Evolutionary conservation across 2,797 vertebrate species (phyloP).

Genomic region (Melopsittacus undulatus): DNA sequence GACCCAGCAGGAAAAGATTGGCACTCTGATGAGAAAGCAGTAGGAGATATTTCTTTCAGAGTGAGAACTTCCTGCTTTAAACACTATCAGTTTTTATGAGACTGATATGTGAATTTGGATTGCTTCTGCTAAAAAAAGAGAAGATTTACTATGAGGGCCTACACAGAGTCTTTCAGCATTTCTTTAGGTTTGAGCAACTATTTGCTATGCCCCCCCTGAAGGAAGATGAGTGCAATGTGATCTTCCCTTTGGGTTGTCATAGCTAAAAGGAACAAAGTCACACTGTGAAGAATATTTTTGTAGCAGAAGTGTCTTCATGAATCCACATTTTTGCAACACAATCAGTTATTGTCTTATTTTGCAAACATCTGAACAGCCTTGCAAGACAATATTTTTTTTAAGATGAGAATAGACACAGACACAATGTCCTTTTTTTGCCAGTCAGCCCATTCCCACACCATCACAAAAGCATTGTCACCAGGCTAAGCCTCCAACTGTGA

Average conservation of each 20-base stretch:
- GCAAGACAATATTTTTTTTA: not conserved
- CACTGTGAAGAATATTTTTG: not conserved
- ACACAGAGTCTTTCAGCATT: not conserved
- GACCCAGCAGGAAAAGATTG: not conserved
- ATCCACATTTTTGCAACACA: not conserved
- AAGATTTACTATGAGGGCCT: not conserved
- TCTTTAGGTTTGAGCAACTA: not conserved
- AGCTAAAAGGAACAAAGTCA: not conserved
- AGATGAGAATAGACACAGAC: not conserved
- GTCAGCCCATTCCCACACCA: not conserved
- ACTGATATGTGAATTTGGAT: not conserved
- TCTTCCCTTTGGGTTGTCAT: not conserved
- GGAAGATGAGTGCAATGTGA: not conserved
- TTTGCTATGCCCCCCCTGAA: not conserved
- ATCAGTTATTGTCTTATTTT: not conserved
- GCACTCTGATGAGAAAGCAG: not conserved
- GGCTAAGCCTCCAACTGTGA: constrained; percentile 26
- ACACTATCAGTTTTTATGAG: not conserved
- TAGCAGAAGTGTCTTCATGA: not conserved
- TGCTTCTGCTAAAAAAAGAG: not conserved
- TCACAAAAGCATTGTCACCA: constrained; percentile 31
- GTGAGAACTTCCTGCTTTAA: not conserved
- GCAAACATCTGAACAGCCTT: not conserved
- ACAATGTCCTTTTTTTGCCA: constrained; percentile 2
- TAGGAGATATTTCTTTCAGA: not conserved